phyloP scores from a whole-genome alignment of 1,140 invertebrate genomes.

The Monomorium pharaonis region DNA sequence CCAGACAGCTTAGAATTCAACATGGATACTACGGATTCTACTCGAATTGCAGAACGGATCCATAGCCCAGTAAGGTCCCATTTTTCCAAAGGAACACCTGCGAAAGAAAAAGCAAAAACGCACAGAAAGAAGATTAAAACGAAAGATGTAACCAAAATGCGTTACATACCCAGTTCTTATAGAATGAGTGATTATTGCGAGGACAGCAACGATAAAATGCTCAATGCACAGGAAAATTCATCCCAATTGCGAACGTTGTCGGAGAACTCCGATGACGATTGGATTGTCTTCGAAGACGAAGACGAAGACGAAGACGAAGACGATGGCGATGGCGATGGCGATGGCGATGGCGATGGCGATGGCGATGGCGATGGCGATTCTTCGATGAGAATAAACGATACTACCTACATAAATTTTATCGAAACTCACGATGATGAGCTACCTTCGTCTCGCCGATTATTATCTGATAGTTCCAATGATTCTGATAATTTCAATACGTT shows the following conservation, averaged over 20 bases:
- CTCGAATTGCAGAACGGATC: neutral
- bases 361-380: slow-evolving; percentile 36
- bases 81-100: slow-evolving; percentile 46
- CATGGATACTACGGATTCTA: neutral
- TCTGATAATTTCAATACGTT: slow-evolving; percentile 76
- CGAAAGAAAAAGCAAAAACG: slow-evolving; percentile 22
- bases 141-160: slow-evolving; percentile 47
- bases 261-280: slow-evolving; percentile 79
- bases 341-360: no score
- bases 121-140: neutral
- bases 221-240: neutral
- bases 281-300: neutral
- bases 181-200: neutral
- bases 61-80: slow-evolving; percentile 7
- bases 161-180: slow-evolving; percentile 51
- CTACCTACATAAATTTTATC: neutral
- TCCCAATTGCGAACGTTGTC: slow-evolving; percentile 71
- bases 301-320: neutral
- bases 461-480: slow-evolving; percentile 80
- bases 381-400: neutral
- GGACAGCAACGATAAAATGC: neutral
- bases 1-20: neutral
- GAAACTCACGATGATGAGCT: slow-evolving; percentile 19
- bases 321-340: no score
- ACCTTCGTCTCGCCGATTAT: slow-evolving; percentile 50